phyloP scores from a whole-genome alignment of 2,888 invertebrate species.

The Parthenolecanium corni region DNA sequence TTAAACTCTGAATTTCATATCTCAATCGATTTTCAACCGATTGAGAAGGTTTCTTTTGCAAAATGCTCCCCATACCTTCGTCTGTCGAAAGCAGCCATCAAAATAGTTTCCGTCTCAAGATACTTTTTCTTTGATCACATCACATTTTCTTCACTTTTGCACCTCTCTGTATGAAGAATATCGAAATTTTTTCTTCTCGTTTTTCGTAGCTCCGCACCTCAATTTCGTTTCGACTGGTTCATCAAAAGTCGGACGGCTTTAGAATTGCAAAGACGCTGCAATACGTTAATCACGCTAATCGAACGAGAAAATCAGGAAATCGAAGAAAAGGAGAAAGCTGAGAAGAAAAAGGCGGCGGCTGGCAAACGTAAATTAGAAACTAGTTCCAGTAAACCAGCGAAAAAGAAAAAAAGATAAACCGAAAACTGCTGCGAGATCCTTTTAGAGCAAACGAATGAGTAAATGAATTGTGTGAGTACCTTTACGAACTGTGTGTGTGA shows the following conservation, averaged over 20 bases:
- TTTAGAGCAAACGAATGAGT: no score
- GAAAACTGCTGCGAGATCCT: no score
- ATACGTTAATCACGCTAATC: constrained; percentile 93
- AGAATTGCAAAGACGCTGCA: constrained; percentile 88
- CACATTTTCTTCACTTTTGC: no score
- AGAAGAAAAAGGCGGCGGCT: constrained; percentile 55
- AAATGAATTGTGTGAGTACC: no score
- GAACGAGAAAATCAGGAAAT: constrained; percentile 96
- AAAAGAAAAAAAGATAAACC: constrained; percentile 28
- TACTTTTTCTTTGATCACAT: no score
- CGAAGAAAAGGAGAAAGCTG: constrained; percentile 86
- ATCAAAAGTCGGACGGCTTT: constrained; percentile 95
- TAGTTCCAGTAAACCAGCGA: neutral
- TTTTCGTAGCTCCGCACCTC: constrained; percentile 59
- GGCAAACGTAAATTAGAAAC: constrained; percentile 19
- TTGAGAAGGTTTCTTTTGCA: no score
- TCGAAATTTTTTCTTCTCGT: constrained; percentile 31
- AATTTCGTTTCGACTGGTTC: constrained; percentile 98
- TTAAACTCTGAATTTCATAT: no score
- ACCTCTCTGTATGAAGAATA: neutral
- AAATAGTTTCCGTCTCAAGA: no score
- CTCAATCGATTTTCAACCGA: no score
- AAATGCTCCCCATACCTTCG: no score
- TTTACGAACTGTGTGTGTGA: no score
- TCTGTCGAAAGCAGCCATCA: no score